Evolutionary conservation across 2,888 invertebrate species (phyloP).

Genomic region (Stenolophus ochropezus): DNA sequence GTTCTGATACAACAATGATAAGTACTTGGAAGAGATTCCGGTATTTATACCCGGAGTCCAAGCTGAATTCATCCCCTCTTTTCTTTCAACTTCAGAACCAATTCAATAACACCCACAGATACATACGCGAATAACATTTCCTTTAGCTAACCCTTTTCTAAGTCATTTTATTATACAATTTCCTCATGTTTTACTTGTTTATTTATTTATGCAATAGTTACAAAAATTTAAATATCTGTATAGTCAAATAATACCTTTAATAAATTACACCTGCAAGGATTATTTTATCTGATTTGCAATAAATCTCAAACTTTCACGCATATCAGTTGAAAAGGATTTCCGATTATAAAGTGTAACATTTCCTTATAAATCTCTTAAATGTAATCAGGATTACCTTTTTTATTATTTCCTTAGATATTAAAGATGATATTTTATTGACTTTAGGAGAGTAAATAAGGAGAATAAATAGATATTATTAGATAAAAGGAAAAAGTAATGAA

Average conservation of each 20-base stretch:
- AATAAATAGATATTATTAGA: conserved; percentile 50
- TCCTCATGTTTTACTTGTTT: not conserved
- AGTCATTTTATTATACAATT: not conserved
- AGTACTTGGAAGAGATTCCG: not conserved
- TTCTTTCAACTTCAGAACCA: conserved; percentile 1
- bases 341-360: conserved; percentile 6
- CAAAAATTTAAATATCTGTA: too few species aligned
- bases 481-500: conserved; percentile 55
- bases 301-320: conserved; percentile 15
- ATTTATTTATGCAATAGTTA: not conserved
- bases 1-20: conserved; percentile 49
- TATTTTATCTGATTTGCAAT: conserved; percentile 40
- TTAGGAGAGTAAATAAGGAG: conserved; percentile 28
- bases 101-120: conserved; percentile 6
- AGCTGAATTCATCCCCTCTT: conserved; percentile 11
- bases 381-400: not conserved
- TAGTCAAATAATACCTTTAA: not conserved
- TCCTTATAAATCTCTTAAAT: not conserved
- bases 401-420: not conserved
- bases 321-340: not conserved
- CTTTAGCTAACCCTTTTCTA: not conserved
- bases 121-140: not conserved
- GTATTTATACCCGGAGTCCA: conserved; percentile 42
- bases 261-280: not conserved
- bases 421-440: conserved; percentile 25